Conservation (phyloP, 2,113 vertebrate species). For the Motacilla alba region DNA sequence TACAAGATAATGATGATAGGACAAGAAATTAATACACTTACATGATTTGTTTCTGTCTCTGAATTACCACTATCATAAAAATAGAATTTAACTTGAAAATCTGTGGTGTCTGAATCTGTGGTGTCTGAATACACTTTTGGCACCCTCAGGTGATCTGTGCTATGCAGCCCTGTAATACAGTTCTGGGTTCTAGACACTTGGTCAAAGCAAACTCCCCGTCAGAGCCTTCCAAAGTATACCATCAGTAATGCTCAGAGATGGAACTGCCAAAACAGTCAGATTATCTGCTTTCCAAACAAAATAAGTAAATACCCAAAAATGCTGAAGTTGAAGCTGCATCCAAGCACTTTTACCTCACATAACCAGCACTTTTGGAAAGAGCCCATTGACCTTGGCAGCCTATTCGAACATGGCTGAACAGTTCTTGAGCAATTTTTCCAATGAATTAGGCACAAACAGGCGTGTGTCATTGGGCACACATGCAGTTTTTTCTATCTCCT, state of each 20-base stretch:
- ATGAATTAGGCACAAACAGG: background rate
- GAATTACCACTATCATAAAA: background rate
- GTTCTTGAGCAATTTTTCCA: background rate
- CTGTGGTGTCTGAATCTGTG: background rate
- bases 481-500: background rate
- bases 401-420: background rate
- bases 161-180: background rate
- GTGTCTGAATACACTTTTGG: background rate
- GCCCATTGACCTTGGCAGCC: background rate
- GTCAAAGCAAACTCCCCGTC: background rate
- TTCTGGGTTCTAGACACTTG: background rate
- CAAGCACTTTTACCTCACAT: constrained; percentile 6
- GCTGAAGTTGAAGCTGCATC: background rate
- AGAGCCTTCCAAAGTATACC: background rate
- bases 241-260: background rate
- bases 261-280: background rate
- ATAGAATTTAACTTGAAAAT: background rate
- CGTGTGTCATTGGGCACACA: background rate
- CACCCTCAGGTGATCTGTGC: background rate
- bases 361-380: background rate
- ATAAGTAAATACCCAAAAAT: constrained; percentile 32
- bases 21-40: background rate
- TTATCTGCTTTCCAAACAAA: constrained; percentile 6
- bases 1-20: background rate
- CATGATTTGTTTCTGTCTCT: background rate